Conservation (phyloP, 2,113 vertebrate genomes). For the Boulengeromyrus knoepffleri region DNA sequence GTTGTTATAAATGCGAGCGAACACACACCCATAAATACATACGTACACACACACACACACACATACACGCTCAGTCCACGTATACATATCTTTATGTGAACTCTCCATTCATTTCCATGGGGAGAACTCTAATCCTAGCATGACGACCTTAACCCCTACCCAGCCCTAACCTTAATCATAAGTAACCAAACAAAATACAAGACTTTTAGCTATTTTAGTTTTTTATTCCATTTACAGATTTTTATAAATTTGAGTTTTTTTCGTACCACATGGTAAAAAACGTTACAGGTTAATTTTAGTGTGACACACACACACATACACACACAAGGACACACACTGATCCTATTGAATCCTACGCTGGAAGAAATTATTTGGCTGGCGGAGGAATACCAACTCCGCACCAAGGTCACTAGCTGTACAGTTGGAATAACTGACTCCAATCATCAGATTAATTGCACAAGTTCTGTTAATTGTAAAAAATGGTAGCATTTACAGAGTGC, state of each 20-base stretch:
- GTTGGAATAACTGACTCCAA: background rate
- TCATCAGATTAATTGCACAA: background rate
- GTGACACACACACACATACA: background rate
- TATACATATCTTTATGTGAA: background rate
- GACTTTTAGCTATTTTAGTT: background rate
- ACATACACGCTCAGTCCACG: background rate
- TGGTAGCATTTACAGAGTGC: background rate
- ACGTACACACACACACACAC: background rate
- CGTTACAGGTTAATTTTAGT: background rate
- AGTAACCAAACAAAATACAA: background rate
- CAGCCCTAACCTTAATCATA: background rate
- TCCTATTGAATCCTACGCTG: constrained; percentile 14
- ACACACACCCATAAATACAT: background rate
- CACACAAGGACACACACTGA: background rate
- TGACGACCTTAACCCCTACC: background rate
- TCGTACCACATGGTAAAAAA: background rate
- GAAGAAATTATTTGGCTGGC: constrained; percentile 28
- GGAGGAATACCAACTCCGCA: constrained; percentile 53
- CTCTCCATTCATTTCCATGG: background rate
- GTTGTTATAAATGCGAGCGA: background rate
- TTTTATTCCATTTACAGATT: background rate
- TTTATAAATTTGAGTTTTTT: background rate
- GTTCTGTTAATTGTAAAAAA: background rate
- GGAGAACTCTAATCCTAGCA: background rate
- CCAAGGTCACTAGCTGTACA: constrained; percentile 23